Percentiles rank a stretch among this genome's conserved stretches.
Evolutionary conservation across 2,888 invertebrate species (phyloP).

Genomic region (Acrocera orbiculus): DNA sequence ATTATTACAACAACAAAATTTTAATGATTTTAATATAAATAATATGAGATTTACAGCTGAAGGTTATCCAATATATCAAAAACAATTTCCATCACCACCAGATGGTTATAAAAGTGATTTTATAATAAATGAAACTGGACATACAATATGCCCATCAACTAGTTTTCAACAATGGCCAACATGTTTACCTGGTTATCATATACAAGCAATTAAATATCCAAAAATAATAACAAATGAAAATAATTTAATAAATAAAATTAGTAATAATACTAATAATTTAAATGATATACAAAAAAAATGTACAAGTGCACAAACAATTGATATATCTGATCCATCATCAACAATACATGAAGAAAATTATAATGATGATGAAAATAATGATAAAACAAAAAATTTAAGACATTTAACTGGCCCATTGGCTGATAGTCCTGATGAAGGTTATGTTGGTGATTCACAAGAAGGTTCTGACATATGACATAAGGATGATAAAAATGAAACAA

Average conservation of each 20-base stretch:
- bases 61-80: constrained; percentile 47
- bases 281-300: constrained; percentile 33
- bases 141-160: constrained; percentile 15
- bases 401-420: constrained; percentile 36
- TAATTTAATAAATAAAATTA: constrained; percentile 10
- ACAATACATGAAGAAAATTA: constrained; percentile 32
- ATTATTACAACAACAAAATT: constrained; percentile 37
- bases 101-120: constrained; percentile 49
- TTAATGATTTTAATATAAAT: constrained; percentile 35
- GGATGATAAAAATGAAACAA: constrained; percentile 6
- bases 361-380: constrained; percentile 25
- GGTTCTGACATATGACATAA: constrained; percentile 50
- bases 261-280: constrained; percentile 20
- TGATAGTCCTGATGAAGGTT: constrained; percentile 76
- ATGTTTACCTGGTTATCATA: constrained; percentile 34
- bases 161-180: constrained; percentile 35
- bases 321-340: constrained; percentile 32
- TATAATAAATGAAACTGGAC: constrained; percentile 25
- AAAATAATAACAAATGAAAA: constrained; percentile 13
- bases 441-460: constrained; percentile 56
- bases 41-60: constrained; percentile 61
- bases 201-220: constrained; percentile 25
- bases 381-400: constrained; percentile 34
- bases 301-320: constrained; percentile 42
- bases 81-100: constrained; percentile 49